Conservation (phyloP, 2,888 invertebrate species). For the Smittia aterrima region DNA sequence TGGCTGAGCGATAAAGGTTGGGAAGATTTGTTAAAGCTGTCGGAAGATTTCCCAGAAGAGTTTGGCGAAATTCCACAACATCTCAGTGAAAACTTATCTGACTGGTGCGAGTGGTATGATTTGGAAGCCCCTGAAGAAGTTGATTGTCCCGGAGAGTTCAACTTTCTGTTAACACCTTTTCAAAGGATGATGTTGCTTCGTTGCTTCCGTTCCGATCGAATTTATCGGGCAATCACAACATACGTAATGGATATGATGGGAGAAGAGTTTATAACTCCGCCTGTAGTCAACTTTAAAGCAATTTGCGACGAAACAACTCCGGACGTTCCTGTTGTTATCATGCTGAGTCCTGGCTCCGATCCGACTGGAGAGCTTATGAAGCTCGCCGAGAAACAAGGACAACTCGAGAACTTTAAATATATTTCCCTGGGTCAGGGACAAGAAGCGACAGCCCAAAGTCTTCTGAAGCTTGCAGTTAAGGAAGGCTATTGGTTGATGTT, state of each 20-base stretch:
- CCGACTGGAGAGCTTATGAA: slow-evolving; percentile 84
- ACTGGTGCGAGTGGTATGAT: slow-evolving; percentile 83
- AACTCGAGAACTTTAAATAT: slow-evolving; percentile 76
- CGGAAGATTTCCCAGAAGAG: slow-evolving; percentile 63
- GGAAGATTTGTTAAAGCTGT: slow-evolving; percentile 77
- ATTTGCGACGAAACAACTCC: slow-evolving; percentile 84
- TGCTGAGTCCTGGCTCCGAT: slow-evolving; percentile 91
- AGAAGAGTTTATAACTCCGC: slow-evolving; percentile 84
- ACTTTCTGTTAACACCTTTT: slow-evolving; percentile 63
- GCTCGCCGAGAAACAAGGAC: slow-evolving; percentile 67
- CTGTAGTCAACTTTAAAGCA: slow-evolving; percentile 74
- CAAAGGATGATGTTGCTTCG: slow-evolving; percentile 77
- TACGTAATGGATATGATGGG: slow-evolving; percentile 82
- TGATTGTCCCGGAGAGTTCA: slow-evolving; percentile 69
- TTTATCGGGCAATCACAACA: slow-evolving; percentile 79
- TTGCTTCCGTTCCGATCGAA: slow-evolving; percentile 86
- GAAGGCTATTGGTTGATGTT: slow-evolving; percentile 89
- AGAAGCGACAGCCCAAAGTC: slow-evolving; percentile 71
- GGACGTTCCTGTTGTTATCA: slow-evolving; percentile 84
- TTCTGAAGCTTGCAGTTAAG: slow-evolving; percentile 67
- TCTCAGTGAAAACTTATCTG: slow-evolving; percentile 56
- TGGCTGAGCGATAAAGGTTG: slow-evolving; percentile 77
- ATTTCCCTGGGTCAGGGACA: slow-evolving; percentile 93
- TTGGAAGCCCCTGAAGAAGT: slow-evolving; percentile 75
- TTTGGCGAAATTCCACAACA: slow-evolving; percentile 67